Conservation (phyloP, 2,888 invertebrate genomes). For the Clivina fossor region DNA sequence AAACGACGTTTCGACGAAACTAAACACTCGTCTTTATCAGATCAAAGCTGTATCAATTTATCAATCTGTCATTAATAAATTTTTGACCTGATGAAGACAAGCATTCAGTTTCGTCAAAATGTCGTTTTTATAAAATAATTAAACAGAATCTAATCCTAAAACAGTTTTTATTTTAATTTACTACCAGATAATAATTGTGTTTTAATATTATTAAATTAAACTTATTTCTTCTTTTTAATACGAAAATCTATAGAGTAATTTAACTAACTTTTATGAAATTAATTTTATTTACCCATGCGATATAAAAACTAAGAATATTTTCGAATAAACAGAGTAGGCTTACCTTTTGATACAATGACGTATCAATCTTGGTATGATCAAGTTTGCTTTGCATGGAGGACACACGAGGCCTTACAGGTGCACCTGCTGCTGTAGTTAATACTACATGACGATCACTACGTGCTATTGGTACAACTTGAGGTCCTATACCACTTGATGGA, state of each 20-base stretch:
- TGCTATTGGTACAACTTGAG: constrained; percentile 47
- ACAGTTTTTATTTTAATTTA: too few relatives aligned
- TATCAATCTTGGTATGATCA: constrained; percentile 65
- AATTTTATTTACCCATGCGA: not conserved
- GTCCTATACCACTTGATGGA: not conserved
- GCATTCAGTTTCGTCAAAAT: too few relatives aligned
- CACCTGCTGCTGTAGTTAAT: constrained; percentile 54
- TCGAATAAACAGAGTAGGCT: constrained; percentile 13
- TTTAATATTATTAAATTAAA: not conserved
- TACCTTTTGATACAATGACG: constrained; percentile 59
- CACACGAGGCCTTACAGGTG: constrained; percentile 54
- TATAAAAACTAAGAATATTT: not conserved
- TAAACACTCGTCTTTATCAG: too few relatives aligned
- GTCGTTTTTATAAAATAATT: too few relatives aligned
- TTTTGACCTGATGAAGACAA: too few relatives aligned
- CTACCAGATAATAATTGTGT: not conserved
- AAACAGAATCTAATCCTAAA: too few relatives aligned
- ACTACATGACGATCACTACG: constrained; percentile 60
- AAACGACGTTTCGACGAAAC: too few relatives aligned
- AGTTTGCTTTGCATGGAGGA: constrained; percentile 66
- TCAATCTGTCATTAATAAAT: not conserved
- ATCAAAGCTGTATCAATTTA: not conserved
- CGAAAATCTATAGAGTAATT: too few relatives aligned
- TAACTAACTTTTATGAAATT: not conserved
- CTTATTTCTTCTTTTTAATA: too few relatives aligned